Evolutionary conservation across 2,888 invertebrate species (phyloP).

Genomic region (Nasonovia ribisnigri): DNA sequence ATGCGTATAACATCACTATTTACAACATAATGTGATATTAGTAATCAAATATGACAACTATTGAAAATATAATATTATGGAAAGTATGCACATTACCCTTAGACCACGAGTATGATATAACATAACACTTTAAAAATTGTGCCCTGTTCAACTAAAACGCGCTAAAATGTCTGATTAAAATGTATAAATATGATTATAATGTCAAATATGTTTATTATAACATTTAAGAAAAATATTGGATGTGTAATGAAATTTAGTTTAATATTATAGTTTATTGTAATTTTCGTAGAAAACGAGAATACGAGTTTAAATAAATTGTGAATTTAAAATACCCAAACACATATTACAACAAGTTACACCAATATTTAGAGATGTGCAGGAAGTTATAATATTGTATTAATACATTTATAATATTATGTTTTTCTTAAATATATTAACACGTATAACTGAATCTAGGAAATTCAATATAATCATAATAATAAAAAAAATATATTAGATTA

Average conservation of each 20-base stretch:
- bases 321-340: neutral
- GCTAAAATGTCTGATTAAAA: neutral
- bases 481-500: neutral
- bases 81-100: neutral
- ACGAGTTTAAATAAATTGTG: neutral
- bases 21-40: neutral
- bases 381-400: neutral
- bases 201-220: neutral
- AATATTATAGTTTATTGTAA: neutral
- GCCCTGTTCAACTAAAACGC: neutral
- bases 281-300: neutral
- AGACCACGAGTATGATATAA: neutral
- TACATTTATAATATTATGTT: neutral
- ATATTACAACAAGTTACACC: neutral
- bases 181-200: neutral
- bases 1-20: neutral
- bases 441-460: too few species aligned
- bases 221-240: neutral
- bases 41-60: neutral
- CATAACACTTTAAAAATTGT: neutral
- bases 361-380: neutral
- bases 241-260: neutral
- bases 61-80: neutral
- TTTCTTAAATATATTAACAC: too few species aligned
- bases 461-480: too few species aligned